A percentile compares a stretch with the other conserved stretches of the same genome.
Conservation (phyloP, 2,113 vertebrate genomes). For the Astur gentilis region DNA sequence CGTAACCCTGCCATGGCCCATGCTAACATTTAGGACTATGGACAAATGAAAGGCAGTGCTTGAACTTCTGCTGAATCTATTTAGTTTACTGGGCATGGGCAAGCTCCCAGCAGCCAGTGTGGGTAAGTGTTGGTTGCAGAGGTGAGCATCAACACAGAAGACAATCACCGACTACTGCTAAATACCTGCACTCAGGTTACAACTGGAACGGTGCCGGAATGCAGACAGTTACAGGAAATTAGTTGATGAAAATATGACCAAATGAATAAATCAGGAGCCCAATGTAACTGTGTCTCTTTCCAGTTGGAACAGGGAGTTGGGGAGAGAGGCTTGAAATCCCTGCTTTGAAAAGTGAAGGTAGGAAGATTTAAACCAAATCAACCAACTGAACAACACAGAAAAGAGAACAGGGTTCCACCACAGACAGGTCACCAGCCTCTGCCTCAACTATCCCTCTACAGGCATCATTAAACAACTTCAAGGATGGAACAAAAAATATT, state of each 20-base stretch:
- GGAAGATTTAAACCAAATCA: not conserved
- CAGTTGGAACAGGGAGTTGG: not conserved
- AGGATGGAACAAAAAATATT: not conserved
- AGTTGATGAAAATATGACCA: not conserved
- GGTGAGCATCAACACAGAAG: not conserved
- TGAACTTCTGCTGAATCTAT: not conserved
- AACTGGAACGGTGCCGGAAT: not conserved
- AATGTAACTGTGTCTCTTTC: not conserved
- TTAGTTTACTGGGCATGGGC: rapidly evolving
- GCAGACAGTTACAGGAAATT: not conserved
- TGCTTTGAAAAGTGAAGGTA: not conserved
- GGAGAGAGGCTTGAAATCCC: not conserved
- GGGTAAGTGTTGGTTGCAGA: not conserved
- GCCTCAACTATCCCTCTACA: not conserved
- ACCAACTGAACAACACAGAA: not conserved
- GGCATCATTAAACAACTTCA: not conserved
- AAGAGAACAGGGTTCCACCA: not conserved
- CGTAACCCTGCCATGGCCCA: rapidly evolving
- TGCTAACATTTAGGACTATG: too few relatives aligned
- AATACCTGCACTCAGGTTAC: not conserved
- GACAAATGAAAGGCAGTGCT: not conserved
- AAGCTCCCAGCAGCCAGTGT: rapidly evolving
- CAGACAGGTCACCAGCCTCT: not conserved
- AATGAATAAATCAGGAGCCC: not conserved
- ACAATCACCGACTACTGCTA: not conserved